Percentiles rank a stretch among this genome's conserved stretches.
These are phyloP conservation scores for Uloborus plumipes DNA, from an alignment of 2,888 invertebrate genomes.

Conservation along the genomic window DNA sequence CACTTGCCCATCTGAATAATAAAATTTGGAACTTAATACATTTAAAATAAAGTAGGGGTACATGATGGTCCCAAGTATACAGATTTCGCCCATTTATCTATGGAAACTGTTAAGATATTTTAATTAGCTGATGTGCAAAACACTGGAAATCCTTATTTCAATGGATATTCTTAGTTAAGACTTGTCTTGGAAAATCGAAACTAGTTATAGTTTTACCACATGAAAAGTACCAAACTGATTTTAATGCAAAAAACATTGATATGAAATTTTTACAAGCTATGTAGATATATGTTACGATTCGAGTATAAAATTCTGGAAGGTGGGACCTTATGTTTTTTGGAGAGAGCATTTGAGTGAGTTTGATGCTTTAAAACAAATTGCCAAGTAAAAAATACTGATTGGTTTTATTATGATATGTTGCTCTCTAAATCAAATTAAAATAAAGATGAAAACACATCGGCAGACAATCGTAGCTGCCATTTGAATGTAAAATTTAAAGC, in stretches of 20 bases:
- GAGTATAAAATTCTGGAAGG: conserved; percentile 13
- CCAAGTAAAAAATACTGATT: conserved; percentile 51
- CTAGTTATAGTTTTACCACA: no score
- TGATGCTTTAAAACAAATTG: conserved; percentile 28
- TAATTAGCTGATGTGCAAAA: no score
- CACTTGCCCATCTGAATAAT: no score
- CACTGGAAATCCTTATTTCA: no score
- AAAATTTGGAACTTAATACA: no score
- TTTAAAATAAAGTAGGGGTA: no score
- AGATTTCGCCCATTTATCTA: no score
- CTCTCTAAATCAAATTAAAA: conserved; percentile 37
- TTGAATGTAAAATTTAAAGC: conserved; percentile 26
- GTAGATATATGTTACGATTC: not conserved
- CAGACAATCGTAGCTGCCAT: not conserved
- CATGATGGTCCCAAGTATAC: no score
- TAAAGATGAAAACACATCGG: conserved; percentile 16
- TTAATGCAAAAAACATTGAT: conserved; percentile 34
- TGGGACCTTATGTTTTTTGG: conserved; percentile 9
- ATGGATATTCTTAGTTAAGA: no score
- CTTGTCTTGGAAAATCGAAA: no score
- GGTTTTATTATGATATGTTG: conserved; percentile 55
- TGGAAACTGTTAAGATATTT: no score
- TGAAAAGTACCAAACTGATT: not conserved
- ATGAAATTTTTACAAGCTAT: conserved; percentile 36
- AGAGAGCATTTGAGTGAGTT: conserved; percentile 31